A percentile compares a stretch with the other conserved stretches of the same genome.
Conservation (phyloP, 2,113 vertebrate genomes). For the Tursiops truncatus region DNA sequence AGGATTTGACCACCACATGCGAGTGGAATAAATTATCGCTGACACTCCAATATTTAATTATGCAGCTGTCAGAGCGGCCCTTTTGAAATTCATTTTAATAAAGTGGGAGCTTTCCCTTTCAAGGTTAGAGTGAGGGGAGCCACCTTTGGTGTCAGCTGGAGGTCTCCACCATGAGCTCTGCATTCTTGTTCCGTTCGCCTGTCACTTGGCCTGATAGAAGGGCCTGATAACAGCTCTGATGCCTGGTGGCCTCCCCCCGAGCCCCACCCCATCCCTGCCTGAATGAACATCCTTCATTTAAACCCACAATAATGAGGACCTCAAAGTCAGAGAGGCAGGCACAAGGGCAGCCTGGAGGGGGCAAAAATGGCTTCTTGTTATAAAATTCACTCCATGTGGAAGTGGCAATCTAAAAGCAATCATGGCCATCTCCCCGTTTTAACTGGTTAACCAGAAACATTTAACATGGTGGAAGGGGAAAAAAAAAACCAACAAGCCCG, state of each 20-base stretch:
- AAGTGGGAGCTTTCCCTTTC: constrained; percentile 94
- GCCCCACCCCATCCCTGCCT: constrained; percentile 79
- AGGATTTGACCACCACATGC: constrained; percentile 95
- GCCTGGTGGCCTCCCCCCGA: constrained; percentile 80
- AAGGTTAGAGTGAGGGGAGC: constrained; percentile 97
- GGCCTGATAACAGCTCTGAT: constrained; percentile 86
- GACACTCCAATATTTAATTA: constrained; percentile 99
- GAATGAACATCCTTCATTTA: constrained; percentile 90
- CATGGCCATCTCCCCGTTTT: constrained; percentile 71
- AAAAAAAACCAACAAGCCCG: background rate
- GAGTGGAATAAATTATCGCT: constrained; percentile 98
- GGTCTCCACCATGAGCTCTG: constrained; percentile 88
- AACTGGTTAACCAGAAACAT: constrained; percentile 77
- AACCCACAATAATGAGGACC: constrained; percentile 90
- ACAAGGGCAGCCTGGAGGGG: constrained; percentile 85
- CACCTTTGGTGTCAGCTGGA: constrained; percentile 97
- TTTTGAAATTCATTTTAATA: constrained; percentile 99
- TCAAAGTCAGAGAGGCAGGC: constrained; percentile 88
- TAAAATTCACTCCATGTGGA: constrained; percentile 79
- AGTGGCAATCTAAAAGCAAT: constrained; percentile 80
- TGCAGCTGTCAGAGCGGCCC: constrained; percentile 98
- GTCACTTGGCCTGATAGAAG: constrained; percentile 91
- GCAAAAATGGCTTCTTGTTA: constrained; percentile 76
- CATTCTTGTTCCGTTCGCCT: constrained; percentile 86
- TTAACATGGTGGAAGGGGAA: constrained; percentile 38